Evolutionary conservation across 2,797 vertebrate genomes (phyloP), one percentile per base, ranked within the genome.

Genomic region (Cichlasoma orientale): DNA sequence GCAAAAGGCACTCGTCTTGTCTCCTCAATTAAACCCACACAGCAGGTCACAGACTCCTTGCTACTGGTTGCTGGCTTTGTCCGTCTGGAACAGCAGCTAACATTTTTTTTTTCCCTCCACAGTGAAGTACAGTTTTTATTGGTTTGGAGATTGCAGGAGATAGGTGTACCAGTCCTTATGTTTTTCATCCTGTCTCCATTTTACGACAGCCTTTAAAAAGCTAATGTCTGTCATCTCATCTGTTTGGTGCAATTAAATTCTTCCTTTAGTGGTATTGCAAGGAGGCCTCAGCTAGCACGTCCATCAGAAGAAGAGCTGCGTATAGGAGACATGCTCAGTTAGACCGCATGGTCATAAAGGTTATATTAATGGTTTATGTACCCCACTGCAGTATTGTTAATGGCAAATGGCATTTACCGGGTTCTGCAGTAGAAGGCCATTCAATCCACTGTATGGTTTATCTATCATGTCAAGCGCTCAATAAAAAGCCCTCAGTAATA

Each of bases 361-460:
- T 91, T 93, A 87, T 94, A 95, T 95, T 95, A 95, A 94, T 93
- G 91, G 91, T 95, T 95, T 94, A 94, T 94, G 94, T 95, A 93
- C 93, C 91, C 89, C 90, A 89, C 89, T 94, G 90, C 91, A 92
- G 92, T 80, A 93, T 94, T 95, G 93, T 95, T 96, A 95, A 95
- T 95, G 92, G 93, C 93, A 94, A 94, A 94, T 94, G 92, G 90
- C 94, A 95, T 95, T 95, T 94, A 91, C 94, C 93, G 87, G 89
- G 87, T 93, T 93, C 90, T 92, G 91, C 92, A 91, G 91, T 93
- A 72, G 90, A 90, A 92, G 94, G 90, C 91, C 86, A 92, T 94
- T 95, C 92, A 93, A 93, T 93, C 90, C 92, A 90, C 89, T 92
- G 89, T 94, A 94, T 92, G 92, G 90, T 94, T 95, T 94, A 94